Percentiles rank a stretch among this genome's conserved stretches.
Evolutionary conservation across 2,888 invertebrate species (phyloP).

Genomic region (Synanthedon andrenaeformis): DNA sequence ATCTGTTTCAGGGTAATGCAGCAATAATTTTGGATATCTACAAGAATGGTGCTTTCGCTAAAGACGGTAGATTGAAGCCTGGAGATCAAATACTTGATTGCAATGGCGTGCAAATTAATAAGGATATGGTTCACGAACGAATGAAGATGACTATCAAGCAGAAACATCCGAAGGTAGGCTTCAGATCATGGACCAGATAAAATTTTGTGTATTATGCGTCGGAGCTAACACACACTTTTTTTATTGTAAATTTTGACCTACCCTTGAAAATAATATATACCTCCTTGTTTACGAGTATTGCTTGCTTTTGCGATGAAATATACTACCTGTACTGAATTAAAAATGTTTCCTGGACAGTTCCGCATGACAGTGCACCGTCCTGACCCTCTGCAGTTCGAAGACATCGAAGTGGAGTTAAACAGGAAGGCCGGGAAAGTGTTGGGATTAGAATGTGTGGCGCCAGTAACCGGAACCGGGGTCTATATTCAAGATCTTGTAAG

Average conservation of each 20-base stretch:
- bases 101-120: slow-evolving; percentile 82
- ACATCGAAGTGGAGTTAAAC: slow-evolving; percentile 83
- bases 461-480: slow-evolving; percentile 76
- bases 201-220: too few relatives aligned
- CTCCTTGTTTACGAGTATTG: too few relatives aligned
- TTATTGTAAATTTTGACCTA: too few relatives aligned
- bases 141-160: slow-evolving; percentile 87
- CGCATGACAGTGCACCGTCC: slow-evolving; percentile 85
- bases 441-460: slow-evolving; percentile 86
- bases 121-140: slow-evolving; percentile 85
- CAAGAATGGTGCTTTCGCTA: slow-evolving; percentile 88
- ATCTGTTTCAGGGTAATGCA: slow-evolving; percentile 76
- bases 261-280: too few relatives aligned
- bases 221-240: too few relatives aligned
- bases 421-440: slow-evolving; percentile 91
- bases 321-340: too few relatives aligned
- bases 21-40: slow-evolving; percentile 94
- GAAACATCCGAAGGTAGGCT: slow-evolving; percentile 65
- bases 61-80: slow-evolving; percentile 89
- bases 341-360: slow-evolving; percentile 62
- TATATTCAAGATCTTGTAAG: slow-evolving; percentile 93
- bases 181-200: background rate
- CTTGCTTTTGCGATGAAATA: too few relatives aligned
- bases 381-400: slow-evolving; percentile 77
- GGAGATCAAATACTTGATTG: slow-evolving; percentile 96